phyloP scores from a whole-genome alignment of 2,797 vertebrate genomes.

The Sebastes umbrosus region DNA sequence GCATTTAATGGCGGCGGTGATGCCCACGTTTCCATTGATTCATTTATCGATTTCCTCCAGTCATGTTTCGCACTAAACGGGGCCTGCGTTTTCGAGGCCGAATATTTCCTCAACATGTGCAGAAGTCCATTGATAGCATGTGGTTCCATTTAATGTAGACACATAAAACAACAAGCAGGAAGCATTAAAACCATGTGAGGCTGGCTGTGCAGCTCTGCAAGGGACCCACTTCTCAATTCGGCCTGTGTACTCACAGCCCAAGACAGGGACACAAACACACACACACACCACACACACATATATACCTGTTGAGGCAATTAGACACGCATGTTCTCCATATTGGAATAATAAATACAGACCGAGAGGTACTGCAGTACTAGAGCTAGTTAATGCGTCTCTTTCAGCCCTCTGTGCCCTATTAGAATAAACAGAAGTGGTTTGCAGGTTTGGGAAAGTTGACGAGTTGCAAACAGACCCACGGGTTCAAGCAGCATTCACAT shows the following conservation, averaged over 20 bases:
- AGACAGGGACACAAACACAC: constrained; percentile 5
- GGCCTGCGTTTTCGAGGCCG: constrained; percentile 1
- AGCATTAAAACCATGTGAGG: constrained; percentile 70
- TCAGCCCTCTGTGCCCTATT: constrained; percentile 50
- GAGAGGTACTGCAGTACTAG: constrained; percentile 24
- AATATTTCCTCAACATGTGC: constrained; percentile 66
- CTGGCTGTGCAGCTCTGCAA: constrained; percentile 48
- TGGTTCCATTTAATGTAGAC: constrained; percentile 74
- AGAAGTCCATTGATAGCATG: constrained; percentile 61
- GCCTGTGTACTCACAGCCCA: constrained; percentile 49
- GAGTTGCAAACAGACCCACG: constrained; percentile 40
- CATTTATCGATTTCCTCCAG: constrained; percentile 56
- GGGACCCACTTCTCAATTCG: constrained; percentile 57
- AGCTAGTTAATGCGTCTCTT: constrained; percentile 49
- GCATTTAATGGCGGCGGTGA: constrained; percentile 11
- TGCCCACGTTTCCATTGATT: constrained; percentile 49
- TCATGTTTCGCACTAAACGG: constrained; percentile 35
- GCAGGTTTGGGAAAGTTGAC: constrained; percentile 44
- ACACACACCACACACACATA: constrained; percentile 27
- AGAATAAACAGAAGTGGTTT: constrained; percentile 66
- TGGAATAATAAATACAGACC: constrained; percentile 72
- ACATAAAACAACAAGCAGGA: constrained; percentile 81
- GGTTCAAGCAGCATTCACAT: constrained; percentile 12
- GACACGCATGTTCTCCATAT: constrained; percentile 51
- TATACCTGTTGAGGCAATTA: constrained; percentile 66